Evolutionary conservation across 2,888 invertebrate genomes (phyloP), one percentile per base, ranked within the genome.

Genomic region (Lottia gigantea): DNA sequence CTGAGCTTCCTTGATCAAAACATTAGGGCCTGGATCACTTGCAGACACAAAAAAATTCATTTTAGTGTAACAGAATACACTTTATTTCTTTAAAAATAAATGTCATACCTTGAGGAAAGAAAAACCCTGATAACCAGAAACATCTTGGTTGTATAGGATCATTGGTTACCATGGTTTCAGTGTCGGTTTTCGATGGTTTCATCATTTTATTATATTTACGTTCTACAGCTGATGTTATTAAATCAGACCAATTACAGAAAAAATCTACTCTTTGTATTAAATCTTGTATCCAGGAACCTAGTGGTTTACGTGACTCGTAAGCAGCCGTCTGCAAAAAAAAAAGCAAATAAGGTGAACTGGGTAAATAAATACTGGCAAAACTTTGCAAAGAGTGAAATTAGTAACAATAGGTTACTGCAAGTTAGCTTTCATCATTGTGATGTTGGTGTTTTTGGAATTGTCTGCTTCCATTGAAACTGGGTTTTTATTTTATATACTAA

Each of bases 91-190:
- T 40, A 40, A 40, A 40, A 11, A 11, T 8, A 14, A 23, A 12
- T 31, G 23, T 62, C 63, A 62, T 72, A 87, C 88, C 88, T 83
- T 88, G 87, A 45, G 88, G 88, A 72, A 88, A 88, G 79, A 86
- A 87, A 81, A 88, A 88, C 6, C 85, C 87, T 12, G 88, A 81
- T 40, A 88, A 76, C 88, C 88, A 88, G 80, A 84, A 87, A 65
- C 84, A 82, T 40, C 80, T 72, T 23, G 88, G 87, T 19, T 83
- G 76, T 64, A 79, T 81, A 11, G 75, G 69, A 23, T 55, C 55
- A 40, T 40, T 40, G 2, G 23, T 12, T 55, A 23, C 55, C 14
- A 75, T 67, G 0, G 76, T 45, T 12, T 79, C 72, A n/a, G 76
- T 77, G 12, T 65, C 47, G 26, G 78, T 80, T 26, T 68, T 61